phyloP scores from a whole-genome alignment of 2,113 vertebrate species.

The Seriola dumerili region DNA sequence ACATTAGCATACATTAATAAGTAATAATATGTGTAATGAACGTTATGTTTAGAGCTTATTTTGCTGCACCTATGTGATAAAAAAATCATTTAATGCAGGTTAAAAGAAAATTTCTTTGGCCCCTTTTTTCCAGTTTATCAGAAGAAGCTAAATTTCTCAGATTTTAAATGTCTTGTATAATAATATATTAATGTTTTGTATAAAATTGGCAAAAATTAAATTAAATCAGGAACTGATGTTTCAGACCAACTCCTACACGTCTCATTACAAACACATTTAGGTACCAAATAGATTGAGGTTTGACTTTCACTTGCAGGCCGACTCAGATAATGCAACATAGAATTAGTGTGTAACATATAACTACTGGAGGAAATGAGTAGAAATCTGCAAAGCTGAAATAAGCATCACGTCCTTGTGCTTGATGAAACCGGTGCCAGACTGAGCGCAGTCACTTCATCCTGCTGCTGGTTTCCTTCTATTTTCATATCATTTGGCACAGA shows the following conservation, averaged over 20 bases:
- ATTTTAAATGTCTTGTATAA: not conserved
- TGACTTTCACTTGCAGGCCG: not conserved
- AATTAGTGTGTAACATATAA: not conserved
- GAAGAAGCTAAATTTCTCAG: no score
- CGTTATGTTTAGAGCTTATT: not conserved
- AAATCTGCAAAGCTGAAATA: slow-evolving; percentile 12
- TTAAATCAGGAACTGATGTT: not conserved
- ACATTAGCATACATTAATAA: no score
- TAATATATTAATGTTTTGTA: no score
- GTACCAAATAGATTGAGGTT: no score
- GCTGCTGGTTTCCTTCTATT: not conserved
- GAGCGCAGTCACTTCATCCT: not conserved
- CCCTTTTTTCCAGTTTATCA: not conserved
- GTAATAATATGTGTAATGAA: not conserved
- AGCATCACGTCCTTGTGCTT: not conserved
- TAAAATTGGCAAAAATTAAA: not conserved
- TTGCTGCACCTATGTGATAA: not conserved
- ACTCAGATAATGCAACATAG: not conserved
- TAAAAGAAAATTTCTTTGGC: not conserved
- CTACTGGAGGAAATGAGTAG: not conserved
- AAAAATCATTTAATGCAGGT: not conserved
- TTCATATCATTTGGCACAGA: slow-evolving; percentile 7
- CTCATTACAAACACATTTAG: no score
- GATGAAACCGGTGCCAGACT: not conserved
- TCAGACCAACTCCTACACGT: no score